Conservation (phyloP, 2,888 invertebrate species). For the Deilephila porcellus region DNA sequence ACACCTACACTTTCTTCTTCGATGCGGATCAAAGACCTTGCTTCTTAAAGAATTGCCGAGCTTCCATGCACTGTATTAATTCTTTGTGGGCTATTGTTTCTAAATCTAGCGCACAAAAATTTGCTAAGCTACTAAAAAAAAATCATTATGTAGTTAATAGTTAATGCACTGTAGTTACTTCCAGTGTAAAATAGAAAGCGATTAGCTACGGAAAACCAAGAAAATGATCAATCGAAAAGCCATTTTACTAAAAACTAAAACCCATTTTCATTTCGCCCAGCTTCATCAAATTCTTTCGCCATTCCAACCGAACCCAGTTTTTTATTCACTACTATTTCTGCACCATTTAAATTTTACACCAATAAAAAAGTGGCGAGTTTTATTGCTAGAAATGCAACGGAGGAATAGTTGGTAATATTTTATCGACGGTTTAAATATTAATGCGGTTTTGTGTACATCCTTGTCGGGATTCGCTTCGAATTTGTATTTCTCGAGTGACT, state of each 20-base stretch:
- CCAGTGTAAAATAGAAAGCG: too few relatives aligned
- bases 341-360: constrained; percentile 2
- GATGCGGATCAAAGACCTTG: too few relatives aligned
- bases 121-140: too few relatives aligned
- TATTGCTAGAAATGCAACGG: not conserved
- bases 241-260: not conserved
- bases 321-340: not conserved
- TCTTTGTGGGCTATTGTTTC: too few relatives aligned
- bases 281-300: not conserved
- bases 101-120: too few relatives aligned
- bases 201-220: too few relatives aligned
- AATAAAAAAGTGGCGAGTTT: not conserved
- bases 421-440: not conserved
- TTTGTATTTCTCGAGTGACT: not conserved
- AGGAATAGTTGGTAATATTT: not conserved
- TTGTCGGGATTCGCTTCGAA: not conserved
- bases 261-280: not conserved
- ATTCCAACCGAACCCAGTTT: not conserved
- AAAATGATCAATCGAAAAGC: not conserved
- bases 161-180: too few relatives aligned
- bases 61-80: too few relatives aligned
- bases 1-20: too few relatives aligned
- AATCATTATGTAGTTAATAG: too few relatives aligned
- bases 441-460: not conserved
- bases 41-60: too few relatives aligned